Base-by-base conservation (phyloP, 1,140 invertebrate genomes). In the Xylocopa sonorina region DNA sequence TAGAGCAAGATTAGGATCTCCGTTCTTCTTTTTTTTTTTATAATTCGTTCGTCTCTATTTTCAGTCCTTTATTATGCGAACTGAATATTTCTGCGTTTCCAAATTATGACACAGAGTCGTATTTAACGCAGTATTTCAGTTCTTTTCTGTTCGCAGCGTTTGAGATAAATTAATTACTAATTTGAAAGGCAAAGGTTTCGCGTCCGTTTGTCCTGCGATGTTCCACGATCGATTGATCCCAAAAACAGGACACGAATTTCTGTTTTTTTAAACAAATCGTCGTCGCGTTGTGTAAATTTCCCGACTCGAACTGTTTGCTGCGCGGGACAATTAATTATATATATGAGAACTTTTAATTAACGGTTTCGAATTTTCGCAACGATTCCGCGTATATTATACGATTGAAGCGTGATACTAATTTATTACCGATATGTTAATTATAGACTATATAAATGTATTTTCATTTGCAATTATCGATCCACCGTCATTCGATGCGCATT, bases 401-500 rank as follows among this genome's bases (percentile, higher is more conserved):
- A 29, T 55, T 41, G 18, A 63, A 53, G 41, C 29, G 41, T 53
- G 66, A 83, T 73, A 51, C 55, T 50, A 83, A 73, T 79, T 78
- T 66, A 84, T 75, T 41, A 53, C 53, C 16, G 46, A 46, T 51
- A 58, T 46, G 29, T 51, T 53, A 78, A 50, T 71, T 67, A 55
- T 27, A 55, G 43, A 64, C n/a, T 55, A 41, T 55, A 41, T 38
- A 64, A 51, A 43, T 72, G 57, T 43, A 43, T 58, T 77, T 73
- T 63, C 72, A 38, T 76, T 51, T 43, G 32, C 41, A 63, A 81
- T 77, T 68, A 85, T 73, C 66, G 69, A 53, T 67, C 64, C 55
- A 58, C 66, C 27, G 48, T 66, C 66, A 76, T 84, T 83, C 53
- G 51, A 62, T 69, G 69, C 14, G 58, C 21, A n/a, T 14, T 41